A percentile compares a stretch with the other conserved stretches of the same genome.
These are phyloP conservation scores for Riptortus pedestris DNA, from an alignment of 1,140 invertebrate genomes.

Conservation along the genomic window DNA sequence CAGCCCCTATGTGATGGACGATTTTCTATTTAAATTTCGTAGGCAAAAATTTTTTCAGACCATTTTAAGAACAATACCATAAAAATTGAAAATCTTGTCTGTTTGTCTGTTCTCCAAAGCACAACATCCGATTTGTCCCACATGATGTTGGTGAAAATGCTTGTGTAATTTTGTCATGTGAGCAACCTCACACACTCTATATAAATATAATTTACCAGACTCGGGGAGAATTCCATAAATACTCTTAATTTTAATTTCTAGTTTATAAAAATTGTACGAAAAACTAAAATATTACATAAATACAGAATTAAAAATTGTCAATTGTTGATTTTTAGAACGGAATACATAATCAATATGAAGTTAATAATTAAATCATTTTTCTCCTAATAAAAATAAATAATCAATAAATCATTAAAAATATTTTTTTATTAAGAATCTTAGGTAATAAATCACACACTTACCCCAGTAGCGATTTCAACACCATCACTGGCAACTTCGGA, in stretches of 20 bases:
- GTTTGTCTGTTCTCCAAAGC: too few relatives aligned
- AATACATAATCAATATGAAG: not conserved
- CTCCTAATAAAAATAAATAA: not conserved
- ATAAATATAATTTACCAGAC: too few relatives aligned
- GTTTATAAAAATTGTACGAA: not conserved
- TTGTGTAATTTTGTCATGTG: too few relatives aligned
- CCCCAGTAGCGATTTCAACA: constrained; percentile 3
- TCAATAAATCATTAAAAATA: not conserved
- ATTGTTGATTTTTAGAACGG: not conserved
- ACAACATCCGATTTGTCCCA: too few relatives aligned
- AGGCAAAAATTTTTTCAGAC: too few relatives aligned
- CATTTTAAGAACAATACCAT: too few relatives aligned
- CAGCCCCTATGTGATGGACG: too few relatives aligned
- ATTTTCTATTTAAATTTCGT: too few relatives aligned
- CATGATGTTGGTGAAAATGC: too few relatives aligned
- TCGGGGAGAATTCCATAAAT: not conserved
- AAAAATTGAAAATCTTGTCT: too few relatives aligned
- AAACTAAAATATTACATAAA: not conserved
- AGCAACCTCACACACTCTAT: too few relatives aligned
- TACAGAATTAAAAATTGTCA: not conserved
- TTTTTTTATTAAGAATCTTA: not conserved
- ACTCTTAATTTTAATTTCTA: not conserved
- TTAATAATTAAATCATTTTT: not conserved
- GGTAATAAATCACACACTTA: not conserved
- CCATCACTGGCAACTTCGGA: not conserved